These are phyloP conservation scores for Pygmarrhopalites habei DNA, from an alignment of 1,140 invertebrate species.

Conservation along the genomic window DNA sequence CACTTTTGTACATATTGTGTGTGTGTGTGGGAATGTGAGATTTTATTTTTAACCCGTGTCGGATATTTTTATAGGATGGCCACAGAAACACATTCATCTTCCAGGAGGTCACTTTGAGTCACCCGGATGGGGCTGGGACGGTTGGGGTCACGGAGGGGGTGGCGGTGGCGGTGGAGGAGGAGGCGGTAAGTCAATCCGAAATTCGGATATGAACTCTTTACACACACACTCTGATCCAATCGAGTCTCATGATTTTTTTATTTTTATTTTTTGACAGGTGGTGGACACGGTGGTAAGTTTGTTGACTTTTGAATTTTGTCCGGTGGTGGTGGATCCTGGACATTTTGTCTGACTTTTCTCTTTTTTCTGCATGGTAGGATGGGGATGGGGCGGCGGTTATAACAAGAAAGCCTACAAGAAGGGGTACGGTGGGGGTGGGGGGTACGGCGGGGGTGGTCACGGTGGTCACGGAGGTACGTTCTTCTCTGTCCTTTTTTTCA, in stretches of 20 bases:
- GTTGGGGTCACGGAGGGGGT: constrained; percentile 1
- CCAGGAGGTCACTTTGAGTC: constrained; percentile 13
- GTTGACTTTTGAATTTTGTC: background rate
- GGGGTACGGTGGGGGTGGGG: constrained; percentile 3
- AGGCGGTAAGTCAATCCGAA: no score
- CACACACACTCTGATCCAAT: no score
- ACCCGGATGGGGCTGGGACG: constrained; percentile 19
- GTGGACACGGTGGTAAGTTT: background rate
- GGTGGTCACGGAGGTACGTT: background rate
- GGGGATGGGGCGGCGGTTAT: background rate
- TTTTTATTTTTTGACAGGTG: no score
- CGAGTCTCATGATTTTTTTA: no score
- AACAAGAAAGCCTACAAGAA: constrained; percentile 8
- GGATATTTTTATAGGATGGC: constrained; percentile 8
- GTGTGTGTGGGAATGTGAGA: no score
- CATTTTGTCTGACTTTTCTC: no score
- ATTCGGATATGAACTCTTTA: no score
- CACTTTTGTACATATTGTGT: background rate
- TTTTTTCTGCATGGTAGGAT: no score
- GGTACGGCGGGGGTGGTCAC: constrained; percentile 4
- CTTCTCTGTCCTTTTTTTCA: no score
- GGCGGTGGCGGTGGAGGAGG: background rate
- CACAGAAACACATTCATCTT: constrained; percentile 10
- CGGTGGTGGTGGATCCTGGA: background rate
- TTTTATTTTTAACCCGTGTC: background rate